Evolutionary conservation across 2,888 invertebrate genomes (phyloP).

Genomic region (Trichopria drosophilae): DNA sequence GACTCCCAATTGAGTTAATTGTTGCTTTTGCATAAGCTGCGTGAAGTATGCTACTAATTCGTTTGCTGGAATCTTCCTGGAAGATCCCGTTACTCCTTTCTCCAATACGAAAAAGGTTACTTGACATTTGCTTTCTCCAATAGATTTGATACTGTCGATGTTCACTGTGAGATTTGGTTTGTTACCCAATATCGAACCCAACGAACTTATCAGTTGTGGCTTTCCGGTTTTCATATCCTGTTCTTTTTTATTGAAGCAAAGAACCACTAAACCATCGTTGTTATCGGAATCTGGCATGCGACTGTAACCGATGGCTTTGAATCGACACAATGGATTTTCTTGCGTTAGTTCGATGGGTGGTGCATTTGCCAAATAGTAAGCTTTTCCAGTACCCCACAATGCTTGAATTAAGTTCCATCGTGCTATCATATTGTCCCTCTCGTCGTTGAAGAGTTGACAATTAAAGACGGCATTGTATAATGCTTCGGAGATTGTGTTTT

Average conservation of each 20-base stretch:
- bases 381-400: conserved; percentile 83
- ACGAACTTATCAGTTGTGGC: conserved; percentile 63
- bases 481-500: conserved; percentile 68
- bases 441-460: conserved; percentile 88
- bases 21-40: conserved; percentile 71
- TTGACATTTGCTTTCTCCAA: conserved; percentile 79
- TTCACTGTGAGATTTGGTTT: conserved; percentile 80
- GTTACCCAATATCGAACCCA: conserved; percentile 76
- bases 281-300: conserved; percentile 84
- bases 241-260: conserved; percentile 81
- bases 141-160: conserved; percentile 76
- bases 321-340: conserved; percentile 88
- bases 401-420: conserved; percentile 95
- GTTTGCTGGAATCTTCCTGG: conserved; percentile 71
- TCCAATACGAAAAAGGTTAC: conserved; percentile 73
- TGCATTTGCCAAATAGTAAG: conserved; percentile 76
- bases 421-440: conserved; percentile 88
- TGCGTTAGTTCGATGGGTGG: conserved; percentile 82
- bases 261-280: conserved; percentile 86
- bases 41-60: conserved; percentile 74
- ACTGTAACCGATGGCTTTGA: conserved; percentile 94
- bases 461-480: conserved; percentile 76
- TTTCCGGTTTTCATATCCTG: conserved; percentile 68
- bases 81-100: conserved; percentile 66
- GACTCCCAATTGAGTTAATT: conserved; percentile 74